Evolutionary conservation across 2,888 invertebrate species (phyloP), one percentile per base, ranked within the genome.

Genomic region (Sminthurides aquaticus): DNA sequence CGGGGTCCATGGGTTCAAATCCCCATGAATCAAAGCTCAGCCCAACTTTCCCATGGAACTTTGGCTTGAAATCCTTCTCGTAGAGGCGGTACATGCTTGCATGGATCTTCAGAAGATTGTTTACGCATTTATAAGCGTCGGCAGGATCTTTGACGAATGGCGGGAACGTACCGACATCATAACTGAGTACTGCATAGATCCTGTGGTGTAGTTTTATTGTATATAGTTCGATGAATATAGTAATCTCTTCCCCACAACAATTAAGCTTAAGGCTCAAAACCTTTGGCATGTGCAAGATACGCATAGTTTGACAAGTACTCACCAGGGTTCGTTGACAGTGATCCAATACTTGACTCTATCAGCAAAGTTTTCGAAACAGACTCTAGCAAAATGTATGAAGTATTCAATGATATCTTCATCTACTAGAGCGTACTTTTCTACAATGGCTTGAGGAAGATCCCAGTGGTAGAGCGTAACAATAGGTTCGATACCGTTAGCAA

Each of bases 401-500:
- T 68, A 62, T 1, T 62, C 52, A 3, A 67, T 34, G 5, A 66
- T 49, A 27, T 59, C 54, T 58, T 65, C 67, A 49, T 63, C 62
- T 2, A 59, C n/a, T 26, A 74, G 57, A n/a, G 71, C 71, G 5
- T 75, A 72, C 18, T 75, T 75, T 2, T 72, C 75, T 26, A 71
- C 71, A 2, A 70, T 52, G 3, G 81, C 78, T 65, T 81, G 80
- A 0, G 84, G 84, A 52, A 83, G 75, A 72, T 84, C 84, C 80
- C 82, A 84, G 55, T 82, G 82, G 2, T 84, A 65, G 18, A 68
- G 29, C 2, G 65, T 65, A 3, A 69, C 65, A 15, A 72, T 76
- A 15, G 88, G 87, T 62, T 79, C 77, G 64, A 88, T 85, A 18
- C 81, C 81, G 61, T 81, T 80, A 0, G 78, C 80, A 8, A 86